These are phyloP conservation scores for Thereva nobilitata DNA, from an alignment of 2,888 invertebrate genomes.

Conservation along the genomic window DNA sequence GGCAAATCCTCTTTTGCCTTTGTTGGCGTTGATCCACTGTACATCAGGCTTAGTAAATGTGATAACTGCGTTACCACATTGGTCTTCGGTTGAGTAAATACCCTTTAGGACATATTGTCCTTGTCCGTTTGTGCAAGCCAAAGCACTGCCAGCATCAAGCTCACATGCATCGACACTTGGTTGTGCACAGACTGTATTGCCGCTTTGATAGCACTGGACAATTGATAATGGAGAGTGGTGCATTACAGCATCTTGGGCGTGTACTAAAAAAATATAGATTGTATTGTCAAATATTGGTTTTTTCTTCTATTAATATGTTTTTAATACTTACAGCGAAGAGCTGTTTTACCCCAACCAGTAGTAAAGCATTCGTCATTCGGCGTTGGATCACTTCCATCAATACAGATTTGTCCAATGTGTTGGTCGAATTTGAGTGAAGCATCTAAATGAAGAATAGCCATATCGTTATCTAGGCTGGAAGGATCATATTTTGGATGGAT, in stretches of 20 bases:
- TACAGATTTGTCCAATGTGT: slow-evolving; percentile 76
- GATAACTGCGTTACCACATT: slow-evolving; percentile 64
- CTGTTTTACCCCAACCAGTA: slow-evolving; percentile 83
- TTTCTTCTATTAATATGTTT: not conserved
- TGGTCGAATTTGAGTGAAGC: slow-evolving; percentile 68
- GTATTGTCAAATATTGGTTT: not conserved
- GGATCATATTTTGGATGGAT: slow-evolving; percentile 71
- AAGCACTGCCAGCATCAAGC: slow-evolving; percentile 78
- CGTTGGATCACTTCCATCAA: slow-evolving; percentile 65
- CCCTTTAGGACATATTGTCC: slow-evolving; percentile 73
- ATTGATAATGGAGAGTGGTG: slow-evolving; percentile 72
- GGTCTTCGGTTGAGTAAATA: slow-evolving; percentile 77
- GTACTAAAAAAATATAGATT: slow-evolving; percentile 62
- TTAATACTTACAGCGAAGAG: slow-evolving; percentile 69
- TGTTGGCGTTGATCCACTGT: slow-evolving; percentile 60
- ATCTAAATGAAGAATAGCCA: slow-evolving; percentile 71
- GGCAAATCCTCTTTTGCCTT: slow-evolving; percentile 16
- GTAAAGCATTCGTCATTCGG: slow-evolving; percentile 68
- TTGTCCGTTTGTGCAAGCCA: slow-evolving; percentile 75
- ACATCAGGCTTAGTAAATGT: slow-evolving; percentile 66
- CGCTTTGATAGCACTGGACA: slow-evolving; percentile 57
- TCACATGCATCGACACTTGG: slow-evolving; percentile 75
- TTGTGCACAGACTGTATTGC: slow-evolving; percentile 70
- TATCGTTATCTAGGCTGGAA: slow-evolving; percentile 67
- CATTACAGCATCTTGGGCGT: slow-evolving; percentile 74